These are phyloP conservation scores for Corythoichthys haematopterus DNA, from an alignment of 2,113 vertebrate species.

Conservation along the genomic window DNA sequence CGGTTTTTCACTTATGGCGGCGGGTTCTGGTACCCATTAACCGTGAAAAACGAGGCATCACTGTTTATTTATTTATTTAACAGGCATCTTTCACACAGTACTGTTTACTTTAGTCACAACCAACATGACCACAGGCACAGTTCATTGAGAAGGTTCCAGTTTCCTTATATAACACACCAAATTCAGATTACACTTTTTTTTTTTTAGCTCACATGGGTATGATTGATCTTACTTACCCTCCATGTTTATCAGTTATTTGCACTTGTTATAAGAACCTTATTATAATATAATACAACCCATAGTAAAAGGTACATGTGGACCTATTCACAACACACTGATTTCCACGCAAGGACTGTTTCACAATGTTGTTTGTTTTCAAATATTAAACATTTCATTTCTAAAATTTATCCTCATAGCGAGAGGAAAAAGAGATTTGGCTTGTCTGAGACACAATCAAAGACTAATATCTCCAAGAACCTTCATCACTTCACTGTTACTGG, in stretches of 20 bases:
- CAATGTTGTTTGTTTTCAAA: constrained; percentile 42
- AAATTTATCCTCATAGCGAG: constrained; percentile 32
- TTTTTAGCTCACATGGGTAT: constrained; percentile 35
- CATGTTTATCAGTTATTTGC: constrained; percentile 9
- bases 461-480: constrained; percentile 37
- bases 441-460: constrained; percentile 50
- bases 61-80: neutral
- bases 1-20: too few relatives aligned
- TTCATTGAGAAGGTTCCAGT: constrained; percentile 50
- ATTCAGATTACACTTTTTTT: constrained; percentile 20
- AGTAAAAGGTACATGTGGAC: neutral
- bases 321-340: neutral
- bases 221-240: constrained; percentile 24
- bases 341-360: constrained; percentile 13
- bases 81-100: constrained; percentile 40
- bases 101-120: constrained; percentile 48
- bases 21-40: too few relatives aligned
- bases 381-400: constrained; percentile 58
- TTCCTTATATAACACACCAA: constrained; percentile 55
- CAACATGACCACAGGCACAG: constrained; percentile 53
- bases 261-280: neutral
- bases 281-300: too few relatives aligned
- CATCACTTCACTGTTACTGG: constrained; percentile 40
- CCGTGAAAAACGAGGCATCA: too few relatives aligned
- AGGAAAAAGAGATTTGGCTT: constrained; percentile 52